Evolutionary conservation across 2,888 invertebrate species (phyloP).

Genomic region (Parnassius smintheus): DNA sequence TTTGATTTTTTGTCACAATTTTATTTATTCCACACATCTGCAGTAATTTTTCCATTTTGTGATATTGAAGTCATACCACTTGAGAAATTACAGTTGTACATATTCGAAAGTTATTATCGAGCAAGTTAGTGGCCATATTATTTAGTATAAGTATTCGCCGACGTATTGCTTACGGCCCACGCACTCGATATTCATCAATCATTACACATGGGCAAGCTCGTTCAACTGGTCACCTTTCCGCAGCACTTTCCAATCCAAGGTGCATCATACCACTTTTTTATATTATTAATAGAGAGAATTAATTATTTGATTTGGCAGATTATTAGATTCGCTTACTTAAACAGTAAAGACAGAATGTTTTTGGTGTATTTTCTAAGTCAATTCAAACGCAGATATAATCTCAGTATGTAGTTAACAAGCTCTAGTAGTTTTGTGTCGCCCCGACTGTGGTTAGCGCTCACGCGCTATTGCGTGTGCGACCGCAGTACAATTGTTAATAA

Average conservation of each 20-base stretch:
- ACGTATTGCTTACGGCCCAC: constrained; percentile 58
- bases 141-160: constrained; percentile 55
- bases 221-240: constrained; percentile 53
- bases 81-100: constrained; percentile 34
- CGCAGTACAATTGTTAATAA: constrained; percentile 74
- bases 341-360: constrained; percentile 1
- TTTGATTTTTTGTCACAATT: neutral
- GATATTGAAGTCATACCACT: constrained; percentile 1
- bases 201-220: constrained; percentile 55
- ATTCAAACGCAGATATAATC: constrained; percentile 1
- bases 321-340: constrained; percentile 30
- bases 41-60: neutral
- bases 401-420: constrained; percentile 10
- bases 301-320: neutral
- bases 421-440: constrained; percentile 39
- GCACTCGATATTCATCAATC: constrained; percentile 65
- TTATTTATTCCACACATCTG: neutral
- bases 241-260: constrained; percentile 56
- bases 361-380: neutral
- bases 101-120: constrained; percentile 51
- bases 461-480: constrained; percentile 71
- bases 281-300: constrained; percentile 36
- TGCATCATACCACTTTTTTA: constrained; percentile 43
- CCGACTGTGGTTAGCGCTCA: constrained; percentile 51
- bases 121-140: constrained; percentile 56